phyloP scores from a whole-genome alignment of 2,113 vertebrate genomes.

The Zosterops borbonicus region DNA sequence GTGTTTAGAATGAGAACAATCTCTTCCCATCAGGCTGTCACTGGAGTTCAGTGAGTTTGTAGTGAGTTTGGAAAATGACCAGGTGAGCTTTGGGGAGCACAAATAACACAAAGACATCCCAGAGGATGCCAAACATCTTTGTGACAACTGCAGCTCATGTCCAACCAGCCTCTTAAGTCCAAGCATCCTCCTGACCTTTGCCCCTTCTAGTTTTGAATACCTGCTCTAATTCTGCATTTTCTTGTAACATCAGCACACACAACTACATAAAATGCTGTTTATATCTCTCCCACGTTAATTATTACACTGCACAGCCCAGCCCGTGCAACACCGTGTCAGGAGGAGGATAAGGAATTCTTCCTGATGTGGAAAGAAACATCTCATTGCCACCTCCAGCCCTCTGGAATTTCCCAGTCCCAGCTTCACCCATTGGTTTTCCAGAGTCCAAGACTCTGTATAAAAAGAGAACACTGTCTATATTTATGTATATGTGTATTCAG shows the following conservation, averaged over 20 bases:
- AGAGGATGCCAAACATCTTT: background rate
- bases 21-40: background rate
- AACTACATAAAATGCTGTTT: background rate
- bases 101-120: background rate
- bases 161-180: background rate
- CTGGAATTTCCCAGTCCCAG: too few species aligned
- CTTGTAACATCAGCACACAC: background rate
- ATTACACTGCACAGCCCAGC: background rate
- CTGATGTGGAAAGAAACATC: background rate
- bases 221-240: background rate
- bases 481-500: background rate
- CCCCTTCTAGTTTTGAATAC: background rate
- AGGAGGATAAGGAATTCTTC: background rate
- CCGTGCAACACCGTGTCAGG: rapidly evolving
- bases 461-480: background rate
- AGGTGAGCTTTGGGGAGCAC: background rate
- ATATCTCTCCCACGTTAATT: background rate
- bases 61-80: background rate
- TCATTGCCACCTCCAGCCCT: background rate
- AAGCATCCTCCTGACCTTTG: background rate
- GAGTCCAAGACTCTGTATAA: background rate
- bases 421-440: background rate
- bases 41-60: background rate
- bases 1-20: background rate
- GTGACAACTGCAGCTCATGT: background rate